Evolutionary conservation across 2,797 vertebrate genomes (phyloP).

Genomic region (Ctenopoma multispine): DNA sequence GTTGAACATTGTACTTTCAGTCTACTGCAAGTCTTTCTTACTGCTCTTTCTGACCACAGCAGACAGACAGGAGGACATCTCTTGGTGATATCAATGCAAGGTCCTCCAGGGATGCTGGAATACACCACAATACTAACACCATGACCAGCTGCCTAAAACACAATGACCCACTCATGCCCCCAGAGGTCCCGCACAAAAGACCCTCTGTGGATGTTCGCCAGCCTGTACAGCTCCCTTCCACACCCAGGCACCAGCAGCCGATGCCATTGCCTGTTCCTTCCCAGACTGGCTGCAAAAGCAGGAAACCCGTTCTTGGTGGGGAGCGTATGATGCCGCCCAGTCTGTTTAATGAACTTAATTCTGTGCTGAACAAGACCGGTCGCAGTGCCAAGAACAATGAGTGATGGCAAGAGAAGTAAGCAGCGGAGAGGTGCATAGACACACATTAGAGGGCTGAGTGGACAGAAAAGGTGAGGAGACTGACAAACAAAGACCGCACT

Average conservation of each 20-base stretch:
- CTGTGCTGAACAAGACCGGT: conserved; percentile 86
- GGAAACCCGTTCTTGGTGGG: conserved; percentile 33
- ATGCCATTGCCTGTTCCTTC: conserved; percentile 8
- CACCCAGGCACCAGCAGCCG: conserved; percentile 3
- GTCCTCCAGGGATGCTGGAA: conserved; percentile 32
- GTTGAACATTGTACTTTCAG: too few species aligned
- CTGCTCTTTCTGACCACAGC: conserved; percentile 38
- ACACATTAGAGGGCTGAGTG: conserved; percentile 12
- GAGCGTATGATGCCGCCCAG: conserved; percentile 81
- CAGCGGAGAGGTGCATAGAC: background rate
- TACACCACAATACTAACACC: conserved; percentile 71
- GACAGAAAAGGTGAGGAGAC: conserved; percentile 2
- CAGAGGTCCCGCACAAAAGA: conserved; percentile 33
- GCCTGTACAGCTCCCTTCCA: background rate
- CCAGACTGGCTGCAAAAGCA: conserved; percentile 24
- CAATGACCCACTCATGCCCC: conserved; percentile 58
- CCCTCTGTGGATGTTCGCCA: conserved; percentile 28
- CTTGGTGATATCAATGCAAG: conserved; percentile 44
- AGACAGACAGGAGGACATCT: conserved; percentile 44
- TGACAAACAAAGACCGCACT: conserved; percentile 1
- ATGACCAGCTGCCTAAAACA: conserved; percentile 73
- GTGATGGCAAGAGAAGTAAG: conserved; percentile 43
- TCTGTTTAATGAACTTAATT: conserved; percentile 89
- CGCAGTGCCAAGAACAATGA: conserved; percentile 73
- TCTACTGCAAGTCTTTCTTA: background rate